Percentiles rank a stretch among this genome's conserved stretches.
Evolutionary conservation across 2,797 vertebrate genomes (phyloP).

Genomic region (Rhincodon typus): DNA sequence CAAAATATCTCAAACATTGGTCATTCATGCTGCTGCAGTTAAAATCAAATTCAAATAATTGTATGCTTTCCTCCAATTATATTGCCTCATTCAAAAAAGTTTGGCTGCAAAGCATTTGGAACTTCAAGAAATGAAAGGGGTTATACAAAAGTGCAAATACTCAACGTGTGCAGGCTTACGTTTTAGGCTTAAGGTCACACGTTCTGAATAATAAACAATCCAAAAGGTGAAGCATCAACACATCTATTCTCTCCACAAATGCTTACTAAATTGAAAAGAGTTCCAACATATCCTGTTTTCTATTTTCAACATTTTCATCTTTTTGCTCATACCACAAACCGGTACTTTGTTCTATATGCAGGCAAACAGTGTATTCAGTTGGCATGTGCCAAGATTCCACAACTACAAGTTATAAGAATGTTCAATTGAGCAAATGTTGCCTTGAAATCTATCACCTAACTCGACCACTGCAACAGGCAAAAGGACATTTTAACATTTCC

Average conservation of each 20-base stretch:
- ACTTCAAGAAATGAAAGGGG: neutral
- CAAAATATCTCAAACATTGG: neutral
- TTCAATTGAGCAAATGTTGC: neutral
- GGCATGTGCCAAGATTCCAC: neutral
- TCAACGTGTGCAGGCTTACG: neutral
- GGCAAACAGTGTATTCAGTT: neutral
- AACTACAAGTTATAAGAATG: neutral
- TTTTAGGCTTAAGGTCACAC: neutral
- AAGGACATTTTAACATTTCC: neutral
- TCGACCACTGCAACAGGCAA: neutral
- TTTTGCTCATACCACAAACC: neutral
- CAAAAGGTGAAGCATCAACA: neutral
- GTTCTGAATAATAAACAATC: neutral
- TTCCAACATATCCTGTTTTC: neutral
- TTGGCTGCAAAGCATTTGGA: neutral
- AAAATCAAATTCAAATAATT: neutral
- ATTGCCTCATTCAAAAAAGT: neutral
- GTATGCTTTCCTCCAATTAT: neutral
- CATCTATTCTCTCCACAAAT: neutral
- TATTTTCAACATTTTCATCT: neutral
- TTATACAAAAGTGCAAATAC: neutral
- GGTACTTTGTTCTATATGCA: neutral
- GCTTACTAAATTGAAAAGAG: neutral
- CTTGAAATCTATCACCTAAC: neutral
- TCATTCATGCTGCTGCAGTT: neutral